Evolutionary conservation across 2,113 vertebrate species (phyloP).

Genomic region (Stercorarius parasiticus): DNA sequence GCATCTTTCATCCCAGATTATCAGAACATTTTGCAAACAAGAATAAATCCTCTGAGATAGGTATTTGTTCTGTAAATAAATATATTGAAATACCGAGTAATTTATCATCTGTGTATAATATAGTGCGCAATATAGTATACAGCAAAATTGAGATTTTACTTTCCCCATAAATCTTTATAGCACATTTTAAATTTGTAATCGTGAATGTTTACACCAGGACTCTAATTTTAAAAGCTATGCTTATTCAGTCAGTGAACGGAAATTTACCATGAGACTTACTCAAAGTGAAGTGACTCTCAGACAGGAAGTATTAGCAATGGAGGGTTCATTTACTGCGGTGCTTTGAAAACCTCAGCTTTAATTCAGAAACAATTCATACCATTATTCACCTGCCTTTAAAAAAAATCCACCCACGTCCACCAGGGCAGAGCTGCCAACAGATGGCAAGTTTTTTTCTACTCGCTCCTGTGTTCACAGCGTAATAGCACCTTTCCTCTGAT

Average conservation of each 20-base stretch:
- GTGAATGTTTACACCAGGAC: neutral
- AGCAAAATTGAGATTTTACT: neutral
- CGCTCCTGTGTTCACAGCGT: neutral
- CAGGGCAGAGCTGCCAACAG: neutral
- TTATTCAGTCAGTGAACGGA: neutral
- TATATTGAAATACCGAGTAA: neutral
- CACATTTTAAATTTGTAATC: neutral
- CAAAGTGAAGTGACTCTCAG: neutral
- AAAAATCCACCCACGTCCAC: neutral
- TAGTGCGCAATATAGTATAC: neutral
- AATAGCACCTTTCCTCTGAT: neutral
- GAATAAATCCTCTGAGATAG: neutral
- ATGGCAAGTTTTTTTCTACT: neutral
- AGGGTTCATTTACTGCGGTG: neutral
- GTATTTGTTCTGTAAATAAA: neutral
- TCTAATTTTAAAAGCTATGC: neutral
- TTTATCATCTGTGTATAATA: neutral
- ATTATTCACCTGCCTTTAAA: constrained; percentile 6
- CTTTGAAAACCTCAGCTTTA: neutral
- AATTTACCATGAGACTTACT: neutral
- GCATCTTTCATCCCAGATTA: neutral
- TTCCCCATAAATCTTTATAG: neutral
- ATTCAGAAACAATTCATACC: neutral
- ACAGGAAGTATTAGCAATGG: neutral
- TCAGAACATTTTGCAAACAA: neutral